phyloP scores from a whole-genome alignment of 2,888 invertebrate genomes.

The Gymnocheta viridis region DNA sequence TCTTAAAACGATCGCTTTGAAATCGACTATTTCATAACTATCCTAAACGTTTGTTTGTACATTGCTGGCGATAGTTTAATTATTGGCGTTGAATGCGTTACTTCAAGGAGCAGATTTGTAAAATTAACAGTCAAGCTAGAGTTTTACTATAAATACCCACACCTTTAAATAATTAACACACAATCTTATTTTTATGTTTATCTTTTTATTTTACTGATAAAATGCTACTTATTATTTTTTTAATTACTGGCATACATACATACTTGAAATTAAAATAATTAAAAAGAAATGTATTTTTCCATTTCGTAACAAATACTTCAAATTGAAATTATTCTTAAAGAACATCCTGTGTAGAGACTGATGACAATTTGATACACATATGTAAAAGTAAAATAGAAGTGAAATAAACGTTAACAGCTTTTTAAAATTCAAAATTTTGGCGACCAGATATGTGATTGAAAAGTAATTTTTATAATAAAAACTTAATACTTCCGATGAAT shows the following conservation, averaged over 20 bases:
- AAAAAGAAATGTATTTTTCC: neutral
- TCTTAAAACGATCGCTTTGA: too few relatives aligned
- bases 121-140: too few relatives aligned
- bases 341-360: neutral
- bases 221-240: slow-evolving; percentile 48
- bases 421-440: slow-evolving; percentile 5
- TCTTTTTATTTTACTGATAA: slow-evolving; percentile 45
- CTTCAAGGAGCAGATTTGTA: too few relatives aligned
- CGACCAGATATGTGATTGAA: neutral
- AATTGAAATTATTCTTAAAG: neutral
- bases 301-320: slow-evolving; percentile 1
- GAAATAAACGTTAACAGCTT: slow-evolving; percentile 21
- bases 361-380: neutral
- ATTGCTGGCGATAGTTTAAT: too few relatives aligned
- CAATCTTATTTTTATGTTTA: slow-evolving; percentile 6
- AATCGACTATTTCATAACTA: too few relatives aligned
- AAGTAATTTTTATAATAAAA: slow-evolving; percentile 8
- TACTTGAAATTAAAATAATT: slow-evolving; percentile 29
- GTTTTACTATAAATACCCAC: too few relatives aligned
- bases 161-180: neutral
- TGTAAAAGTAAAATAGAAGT: neutral
- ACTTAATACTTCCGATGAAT: slow-evolving; percentile 6
- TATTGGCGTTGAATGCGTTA: too few relatives aligned
- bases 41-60: too few relatives aligned
- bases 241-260: slow-evolving; percentile 41